Percentiles rank a stretch among this genome's conserved stretches.
Conservation (phyloP, 2,113 vertebrate species). For the Brienomyrus brachyistius region DNA sequence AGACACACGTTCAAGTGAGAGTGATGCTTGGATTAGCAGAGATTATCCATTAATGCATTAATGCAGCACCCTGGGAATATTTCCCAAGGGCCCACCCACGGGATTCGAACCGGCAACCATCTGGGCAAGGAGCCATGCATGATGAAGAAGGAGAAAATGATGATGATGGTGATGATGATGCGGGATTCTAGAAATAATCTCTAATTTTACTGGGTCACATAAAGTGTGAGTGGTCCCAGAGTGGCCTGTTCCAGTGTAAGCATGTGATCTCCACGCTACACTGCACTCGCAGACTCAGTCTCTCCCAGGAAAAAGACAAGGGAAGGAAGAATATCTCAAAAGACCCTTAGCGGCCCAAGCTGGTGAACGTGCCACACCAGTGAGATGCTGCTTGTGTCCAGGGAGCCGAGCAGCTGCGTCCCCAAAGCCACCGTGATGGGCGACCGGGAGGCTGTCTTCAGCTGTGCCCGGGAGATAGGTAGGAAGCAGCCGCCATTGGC, state of each 20-base stretch:
- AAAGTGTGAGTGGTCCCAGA: neutral
- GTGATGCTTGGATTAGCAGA: neutral
- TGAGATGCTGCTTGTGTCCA: neutral
- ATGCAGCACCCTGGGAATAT: neutral
- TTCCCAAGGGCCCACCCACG: neutral
- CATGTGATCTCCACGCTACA: neutral
- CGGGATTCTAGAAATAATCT: neutral
- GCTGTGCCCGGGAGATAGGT: neutral
- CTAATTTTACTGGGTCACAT: neutral
- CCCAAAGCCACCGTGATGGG: neutral
- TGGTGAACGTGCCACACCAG: neutral
- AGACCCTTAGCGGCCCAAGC: neutral
- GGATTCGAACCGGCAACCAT: neutral
- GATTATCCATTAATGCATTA: neutral
- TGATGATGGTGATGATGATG: neutral
- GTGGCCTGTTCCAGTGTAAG: neutral
- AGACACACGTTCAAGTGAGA: neutral
- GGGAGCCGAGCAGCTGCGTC: neutral
- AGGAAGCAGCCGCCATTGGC: neutral
- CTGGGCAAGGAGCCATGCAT: neutral
- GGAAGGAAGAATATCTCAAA: neutral
- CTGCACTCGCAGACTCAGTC: neutral
- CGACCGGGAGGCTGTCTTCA: neutral
- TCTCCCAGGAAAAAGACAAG: neutral
- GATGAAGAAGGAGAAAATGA: neutral